These are phyloP conservation scores for Perithous albicinctus DNA, from an alignment of 2,888 invertebrate species.

Conservation along the genomic window DNA sequence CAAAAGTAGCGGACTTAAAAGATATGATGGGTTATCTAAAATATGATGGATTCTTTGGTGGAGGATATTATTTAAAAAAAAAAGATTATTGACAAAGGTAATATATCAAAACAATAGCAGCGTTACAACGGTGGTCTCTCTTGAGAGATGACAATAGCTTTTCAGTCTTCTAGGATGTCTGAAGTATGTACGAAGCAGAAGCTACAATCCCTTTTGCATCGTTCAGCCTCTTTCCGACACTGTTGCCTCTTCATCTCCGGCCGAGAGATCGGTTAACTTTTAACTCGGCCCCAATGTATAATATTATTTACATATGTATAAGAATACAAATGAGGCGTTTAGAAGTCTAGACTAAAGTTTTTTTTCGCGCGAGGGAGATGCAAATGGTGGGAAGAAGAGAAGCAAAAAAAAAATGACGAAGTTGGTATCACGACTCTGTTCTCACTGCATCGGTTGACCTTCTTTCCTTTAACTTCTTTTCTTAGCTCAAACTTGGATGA, in stretches of 20 bases:
- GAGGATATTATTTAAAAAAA: too few species aligned
- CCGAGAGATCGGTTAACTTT: constrained; percentile 36
- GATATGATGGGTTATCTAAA: not conserved
- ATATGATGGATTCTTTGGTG: not conserved
- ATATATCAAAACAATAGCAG: not conserved
- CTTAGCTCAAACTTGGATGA: constrained; percentile 44
- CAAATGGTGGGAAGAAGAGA: constrained; percentile 4
- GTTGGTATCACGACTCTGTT: constrained; percentile 19
- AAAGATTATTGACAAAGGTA: not conserved
- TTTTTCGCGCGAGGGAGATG: constrained; percentile 26
- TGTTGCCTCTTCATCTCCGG: constrained; percentile 18
- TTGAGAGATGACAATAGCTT: constrained; percentile 3
- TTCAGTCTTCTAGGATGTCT: not conserved
- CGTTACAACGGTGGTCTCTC: not conserved
- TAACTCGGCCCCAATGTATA: constrained; percentile 53
- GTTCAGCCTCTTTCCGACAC: not conserved
- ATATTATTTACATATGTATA: constrained; percentile 65
- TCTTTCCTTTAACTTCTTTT: constrained; percentile 19
- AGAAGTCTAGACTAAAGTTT: constrained; percentile 54
- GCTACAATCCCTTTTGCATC: not conserved
- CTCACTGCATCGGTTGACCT: constrained; percentile 18
- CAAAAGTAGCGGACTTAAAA: not conserved
- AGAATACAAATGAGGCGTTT: constrained; percentile 64
- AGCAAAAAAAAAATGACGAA: not conserved
- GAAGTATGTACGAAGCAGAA: not conserved